Percentiles rank a stretch among this genome's conserved stretches.
These are phyloP conservation scores for Schizaphis graminum DNA, from an alignment of 2,888 invertebrate genomes.

Conservation along the genomic window DNA sequence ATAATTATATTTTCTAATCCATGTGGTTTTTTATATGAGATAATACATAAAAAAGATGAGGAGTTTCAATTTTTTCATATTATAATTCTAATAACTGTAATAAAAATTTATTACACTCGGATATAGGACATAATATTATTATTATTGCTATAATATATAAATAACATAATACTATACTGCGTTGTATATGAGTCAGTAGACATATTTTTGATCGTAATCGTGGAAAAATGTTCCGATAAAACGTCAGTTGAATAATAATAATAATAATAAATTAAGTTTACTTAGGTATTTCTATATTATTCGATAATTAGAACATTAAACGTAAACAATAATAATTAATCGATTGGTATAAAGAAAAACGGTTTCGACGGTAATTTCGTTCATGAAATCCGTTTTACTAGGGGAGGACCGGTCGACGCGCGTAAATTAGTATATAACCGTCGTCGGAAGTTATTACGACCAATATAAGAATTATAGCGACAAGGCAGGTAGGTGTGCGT, in stretches of 20 bases:
- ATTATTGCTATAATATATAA: background rate
- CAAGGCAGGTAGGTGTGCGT: background rate
- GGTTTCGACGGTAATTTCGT: background rate
- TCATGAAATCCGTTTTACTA: background rate
- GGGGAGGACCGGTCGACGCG: background rate
- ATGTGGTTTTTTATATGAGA: background rate
- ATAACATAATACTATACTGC: background rate
- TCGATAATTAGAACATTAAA: background rate
- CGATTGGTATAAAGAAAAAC: constrained; percentile 3
- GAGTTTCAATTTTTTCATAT: background rate
- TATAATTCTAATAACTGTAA: background rate
- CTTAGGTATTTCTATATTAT: background rate
- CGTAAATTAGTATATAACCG: background rate
- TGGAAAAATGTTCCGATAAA: background rate
- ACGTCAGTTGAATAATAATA: background rate
- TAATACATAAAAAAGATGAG: background rate
- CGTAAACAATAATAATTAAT: background rate
- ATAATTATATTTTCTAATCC: background rate
- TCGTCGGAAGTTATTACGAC: constrained; percentile 6
- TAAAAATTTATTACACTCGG: background rate
- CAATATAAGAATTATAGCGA: background rate
- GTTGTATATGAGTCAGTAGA: background rate
- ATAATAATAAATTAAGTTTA: background rate
- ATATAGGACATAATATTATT: background rate
- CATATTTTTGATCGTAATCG: constrained; percentile 3